These are phyloP conservation scores for Psilanteris sp. DNA, from an alignment of 1,140 invertebrate genomes.

Conservation along the genomic window DNA sequence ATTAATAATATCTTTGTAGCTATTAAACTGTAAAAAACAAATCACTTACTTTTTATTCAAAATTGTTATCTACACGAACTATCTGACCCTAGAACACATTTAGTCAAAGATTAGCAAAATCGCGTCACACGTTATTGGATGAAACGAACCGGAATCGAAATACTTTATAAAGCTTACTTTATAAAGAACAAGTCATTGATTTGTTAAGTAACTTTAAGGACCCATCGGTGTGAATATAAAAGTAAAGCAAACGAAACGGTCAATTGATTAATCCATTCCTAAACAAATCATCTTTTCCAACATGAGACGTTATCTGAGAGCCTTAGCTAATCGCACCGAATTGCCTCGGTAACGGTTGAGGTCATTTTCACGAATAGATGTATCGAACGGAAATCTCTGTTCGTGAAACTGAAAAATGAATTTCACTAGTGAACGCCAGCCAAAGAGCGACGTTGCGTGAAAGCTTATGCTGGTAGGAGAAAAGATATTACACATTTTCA, in stretches of 20 bases:
- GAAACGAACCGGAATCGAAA: slow-evolving; percentile 27
- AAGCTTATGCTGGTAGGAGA: slow-evolving; percentile 15
- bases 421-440: slow-evolving; percentile 16
- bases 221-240: slow-evolving; percentile 54
- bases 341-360: slow-evolving; percentile 31
- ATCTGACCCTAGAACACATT: slow-evolving; percentile 46
- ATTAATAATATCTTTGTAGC: no score
- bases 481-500: slow-evolving; percentile 40
- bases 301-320: not conserved
- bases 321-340: slow-evolving; percentile 13
- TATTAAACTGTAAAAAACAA: no score
- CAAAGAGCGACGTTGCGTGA: slow-evolving; percentile 15
- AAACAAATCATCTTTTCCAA: slow-evolving; percentile 25
- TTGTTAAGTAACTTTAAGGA: slow-evolving; percentile 41
- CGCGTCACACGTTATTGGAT: slow-evolving; percentile 16
- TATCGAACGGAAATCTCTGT: slow-evolving; percentile 22
- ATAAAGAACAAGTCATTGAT: slow-evolving; percentile 44
- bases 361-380: slow-evolving; percentile 33
- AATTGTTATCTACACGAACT: slow-evolving; percentile 16
- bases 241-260: slow-evolving; percentile 35
- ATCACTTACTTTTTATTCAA: not conserved
- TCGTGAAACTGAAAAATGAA: slow-evolving; percentile 50
- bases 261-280: slow-evolving; percentile 43
- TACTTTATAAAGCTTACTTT: slow-evolving; percentile 46
- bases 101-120: slow-evolving; percentile 14